Conservation (phyloP, 1,140 invertebrate genomes). For the Neelides sp. region DNA sequence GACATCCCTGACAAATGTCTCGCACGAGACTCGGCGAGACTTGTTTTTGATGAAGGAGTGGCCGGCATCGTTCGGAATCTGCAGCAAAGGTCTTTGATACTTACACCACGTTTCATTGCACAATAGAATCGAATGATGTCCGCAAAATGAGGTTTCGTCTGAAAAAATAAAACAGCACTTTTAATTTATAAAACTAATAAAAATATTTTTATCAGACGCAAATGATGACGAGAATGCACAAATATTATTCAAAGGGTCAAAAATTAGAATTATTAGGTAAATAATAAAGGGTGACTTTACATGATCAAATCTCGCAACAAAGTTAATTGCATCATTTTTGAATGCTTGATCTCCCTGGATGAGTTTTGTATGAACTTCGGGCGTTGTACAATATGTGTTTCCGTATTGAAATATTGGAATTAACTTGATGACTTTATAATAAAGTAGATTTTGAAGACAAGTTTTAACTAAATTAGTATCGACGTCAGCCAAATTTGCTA, state of each 20-base stretch:
- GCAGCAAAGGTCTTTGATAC: slow-evolving; percentile 68
- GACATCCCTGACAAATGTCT: no score
- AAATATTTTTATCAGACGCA: no score
- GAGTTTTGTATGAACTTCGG: slow-evolving; percentile 51
- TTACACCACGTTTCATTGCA: slow-evolving; percentile 68
- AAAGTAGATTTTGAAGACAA: slow-evolving; percentile 84
- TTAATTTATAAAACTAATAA: slow-evolving; percentile 4
- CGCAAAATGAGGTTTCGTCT: slow-evolving; percentile 49
- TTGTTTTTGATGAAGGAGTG: slow-evolving; percentile 36
- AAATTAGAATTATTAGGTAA: slow-evolving; percentile 2
- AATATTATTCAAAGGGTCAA: not conserved
- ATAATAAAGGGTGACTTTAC: slow-evolving; percentile 15
- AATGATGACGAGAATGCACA: not conserved
- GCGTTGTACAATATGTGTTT: slow-evolving; percentile 79
- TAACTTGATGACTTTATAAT: slow-evolving; percentile 62
- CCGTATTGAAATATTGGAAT: slow-evolving; percentile 87
- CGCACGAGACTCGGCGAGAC: no score
- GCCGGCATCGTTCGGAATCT: slow-evolving; percentile 39
- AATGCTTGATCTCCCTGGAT: slow-evolving; percentile 54
- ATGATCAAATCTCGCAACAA: slow-evolving; percentile 48
- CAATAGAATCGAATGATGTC: slow-evolving; percentile 71
- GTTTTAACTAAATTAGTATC: slow-evolving; percentile 88
- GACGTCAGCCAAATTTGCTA: slow-evolving; percentile 66
- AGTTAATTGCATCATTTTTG: slow-evolving; percentile 60
- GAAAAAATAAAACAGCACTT: slow-evolving; percentile 20